Base-by-base conservation (phyloP, 2,797 vertebrate species). In the Leucoraja ocellata region DNA sequence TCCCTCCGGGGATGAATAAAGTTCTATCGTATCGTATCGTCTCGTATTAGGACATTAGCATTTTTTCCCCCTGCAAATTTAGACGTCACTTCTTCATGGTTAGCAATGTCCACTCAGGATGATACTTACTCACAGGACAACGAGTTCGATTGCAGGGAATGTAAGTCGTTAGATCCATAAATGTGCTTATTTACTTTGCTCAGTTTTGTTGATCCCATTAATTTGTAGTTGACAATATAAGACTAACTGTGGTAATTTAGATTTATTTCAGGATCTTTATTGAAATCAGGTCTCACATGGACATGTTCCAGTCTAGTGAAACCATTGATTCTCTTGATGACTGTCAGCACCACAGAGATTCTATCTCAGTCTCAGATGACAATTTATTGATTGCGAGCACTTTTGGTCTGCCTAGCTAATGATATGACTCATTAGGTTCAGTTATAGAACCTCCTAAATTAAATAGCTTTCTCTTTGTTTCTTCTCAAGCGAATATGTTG, bases 311-410 rank as follows among this genome's bases (percentile, higher is more conserved):
- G 63, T 32, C n/a, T 14, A 65, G 6, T 88, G 61, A 63, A 88
- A 63, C 84, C 61, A 88, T 88, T 88, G 84, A 88, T n/a, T 65
- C 61, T 88, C 14, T 63, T 88, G 61, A 65, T 88, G n/a, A 32
- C 61, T 88, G 61, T 65, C 84, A 88, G 84, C 18, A n/a, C 58
- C 63, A 65, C 32, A 28, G 32, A 88, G 28, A 88, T 88, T 65
- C 16, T 88, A 65, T 65, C 61, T n/a, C 84, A 65, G 28, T 65
- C 58, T 32, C 84, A 65, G 61, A 65, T 65, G 61, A 14, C 63
- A 63, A 65, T 36, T 88, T 88, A 88, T 88, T 88, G 84, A 88
- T 88, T 88, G n/a, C 32, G 14, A 88, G 28, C 14, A 61, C 61
- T 65, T 65, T 36, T 7, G 84, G n/a, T 65, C 84, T 88, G 14